phyloP scores from a whole-genome alignment of 2,888 invertebrate genomes.

The Trileptium ribeirensis region DNA sequence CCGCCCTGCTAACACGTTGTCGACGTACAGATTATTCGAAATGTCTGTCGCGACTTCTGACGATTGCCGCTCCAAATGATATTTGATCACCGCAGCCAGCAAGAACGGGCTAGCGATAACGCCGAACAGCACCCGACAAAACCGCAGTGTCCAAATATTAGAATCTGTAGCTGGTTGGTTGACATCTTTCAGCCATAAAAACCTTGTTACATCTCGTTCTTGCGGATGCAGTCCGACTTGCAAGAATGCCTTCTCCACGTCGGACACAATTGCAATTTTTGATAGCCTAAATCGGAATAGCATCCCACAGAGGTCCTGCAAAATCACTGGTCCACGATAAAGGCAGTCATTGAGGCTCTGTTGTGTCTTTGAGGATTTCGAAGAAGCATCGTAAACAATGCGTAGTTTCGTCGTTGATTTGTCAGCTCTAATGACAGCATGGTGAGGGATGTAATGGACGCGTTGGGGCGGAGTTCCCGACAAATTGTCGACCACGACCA shows the following conservation, averaged over 20 bases:
- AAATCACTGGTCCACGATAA: slow-evolving; percentile 30
- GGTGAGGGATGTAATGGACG: no score
- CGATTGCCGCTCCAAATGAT: slow-evolving; percentile 12
- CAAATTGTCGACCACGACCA: no score
- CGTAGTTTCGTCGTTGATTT: no score
- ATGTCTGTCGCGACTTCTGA: neutral
- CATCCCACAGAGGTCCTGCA: slow-evolving; percentile 28
- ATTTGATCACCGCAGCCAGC: slow-evolving; percentile 12
- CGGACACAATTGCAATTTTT: slow-evolving; percentile 23
- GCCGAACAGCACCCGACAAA: slow-evolving; percentile 35
- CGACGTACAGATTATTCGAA: slow-evolving; percentile 27
- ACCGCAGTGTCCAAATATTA: slow-evolving; percentile 31
- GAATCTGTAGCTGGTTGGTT: slow-evolving; percentile 1
- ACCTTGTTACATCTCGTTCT: slow-evolving; percentile 30
- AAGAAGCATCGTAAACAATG: slow-evolving; percentile 33
- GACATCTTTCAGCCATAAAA: slow-evolving; percentile 29
- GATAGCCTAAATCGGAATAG: slow-evolving; percentile 29
- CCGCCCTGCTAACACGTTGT: slow-evolving; percentile 22
- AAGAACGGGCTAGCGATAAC: slow-evolving; percentile 28
- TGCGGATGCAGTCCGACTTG: slow-evolving; percentile 29
- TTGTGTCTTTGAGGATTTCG: slow-evolving; percentile 16
- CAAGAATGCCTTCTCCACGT: slow-evolving; percentile 36
- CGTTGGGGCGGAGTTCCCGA: no score
- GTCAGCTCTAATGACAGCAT: no score
- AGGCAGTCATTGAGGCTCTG: slow-evolving; percentile 30